Evolutionary conservation across 1,140 invertebrate genomes (phyloP), one percentile per base, ranked within the genome.

Genomic region (Goniozus legneri): DNA sequence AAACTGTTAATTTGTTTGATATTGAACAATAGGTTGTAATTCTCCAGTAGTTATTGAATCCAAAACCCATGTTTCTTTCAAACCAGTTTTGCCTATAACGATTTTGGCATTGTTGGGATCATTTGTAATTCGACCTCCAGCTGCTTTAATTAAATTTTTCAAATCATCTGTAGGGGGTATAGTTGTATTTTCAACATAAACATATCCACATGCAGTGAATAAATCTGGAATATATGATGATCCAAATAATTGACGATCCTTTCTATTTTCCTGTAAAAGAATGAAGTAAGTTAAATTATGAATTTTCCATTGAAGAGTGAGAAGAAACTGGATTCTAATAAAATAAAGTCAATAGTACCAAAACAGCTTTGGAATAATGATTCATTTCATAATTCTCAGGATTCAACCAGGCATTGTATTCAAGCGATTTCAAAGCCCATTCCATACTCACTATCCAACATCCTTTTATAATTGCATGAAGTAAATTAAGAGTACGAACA

Each of bases 381-480:
- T 35, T 44, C 54, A 77, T 59, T 39, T 77, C 74, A 54, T 58
- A 78, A 7, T 54, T 14, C 20, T 57, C 55, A 32, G 74, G 65
- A 38, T 67, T 48, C 2, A 73, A 15, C 75, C 75, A 78, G 10
- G 36, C 31, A 8, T 55, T 56, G 1, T 49, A 58, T 45, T 74
- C 66, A 7, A 74, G 50, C 3, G 71, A 77, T 38, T 64, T 62
- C 8, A 67, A 43, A 35, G 70, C 50, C 76, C 77, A 79, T 21
- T 74, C 67, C n/a, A 70, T 49, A 15, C 47, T 59, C 3, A 78
- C 56, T 2, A 78, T 52, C 75, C 75, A 78, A 35, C 73, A 77
- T 10, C 77, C 77, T 50, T 75, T 56, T 44, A 76, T 67, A 40
- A 79, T 73, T 40, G 66, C 76, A 44, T 66, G 67, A 8, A 79